phyloP scores from a whole-genome alignment of 53 echinoderm and acorn worm species.

The Holothuria scabra region DNA sequence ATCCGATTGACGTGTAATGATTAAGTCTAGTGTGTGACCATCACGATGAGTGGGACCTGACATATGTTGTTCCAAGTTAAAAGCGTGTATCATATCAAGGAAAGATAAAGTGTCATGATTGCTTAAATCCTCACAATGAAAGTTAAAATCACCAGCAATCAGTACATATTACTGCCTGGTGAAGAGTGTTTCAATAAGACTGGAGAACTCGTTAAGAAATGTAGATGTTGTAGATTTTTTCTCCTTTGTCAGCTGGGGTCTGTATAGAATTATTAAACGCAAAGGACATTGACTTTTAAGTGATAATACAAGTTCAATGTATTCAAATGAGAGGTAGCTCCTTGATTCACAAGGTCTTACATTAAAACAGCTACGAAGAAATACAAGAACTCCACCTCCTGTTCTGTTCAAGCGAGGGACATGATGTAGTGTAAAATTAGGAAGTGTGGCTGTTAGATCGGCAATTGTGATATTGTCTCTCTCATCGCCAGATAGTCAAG shows the following conservation, averaged over 20 bases:
- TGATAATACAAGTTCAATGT: conserved; percentile 39
- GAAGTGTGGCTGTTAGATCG: conserved; percentile 52
- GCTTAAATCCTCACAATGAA: too few species aligned
- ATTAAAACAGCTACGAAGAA: conserved; percentile 33
- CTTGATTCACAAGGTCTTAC: conserved; percentile 4
- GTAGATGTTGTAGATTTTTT: conserved; percentile 30
- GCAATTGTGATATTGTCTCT: conserved; percentile 49
- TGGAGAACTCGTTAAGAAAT: conserved; percentile 58
- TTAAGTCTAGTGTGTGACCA: too few species aligned
- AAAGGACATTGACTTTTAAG: background rate
- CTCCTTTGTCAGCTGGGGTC: conserved; percentile 16
- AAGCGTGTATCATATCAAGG: conserved; percentile 57
- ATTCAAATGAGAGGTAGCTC: conserved; percentile 39
- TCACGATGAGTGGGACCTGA: too few species aligned
- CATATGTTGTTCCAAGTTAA: conserved; percentile 67
- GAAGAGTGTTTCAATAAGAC: conserved; percentile 37
- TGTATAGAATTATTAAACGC: conserved; percentile 35
- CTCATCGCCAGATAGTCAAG: conserved; percentile 59
- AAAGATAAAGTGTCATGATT: too few species aligned
- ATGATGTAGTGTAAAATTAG: conserved; percentile 31
- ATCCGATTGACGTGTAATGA: conserved; percentile 60
- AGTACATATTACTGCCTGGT: too few species aligned
- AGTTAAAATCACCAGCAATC: too few species aligned
- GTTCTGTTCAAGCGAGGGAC: conserved; percentile 15
- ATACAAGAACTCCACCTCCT: conserved; percentile 49